Base-by-base conservation (phyloP, 2,113 vertebrate genomes). In the Thymallus thymallus region DNA sequence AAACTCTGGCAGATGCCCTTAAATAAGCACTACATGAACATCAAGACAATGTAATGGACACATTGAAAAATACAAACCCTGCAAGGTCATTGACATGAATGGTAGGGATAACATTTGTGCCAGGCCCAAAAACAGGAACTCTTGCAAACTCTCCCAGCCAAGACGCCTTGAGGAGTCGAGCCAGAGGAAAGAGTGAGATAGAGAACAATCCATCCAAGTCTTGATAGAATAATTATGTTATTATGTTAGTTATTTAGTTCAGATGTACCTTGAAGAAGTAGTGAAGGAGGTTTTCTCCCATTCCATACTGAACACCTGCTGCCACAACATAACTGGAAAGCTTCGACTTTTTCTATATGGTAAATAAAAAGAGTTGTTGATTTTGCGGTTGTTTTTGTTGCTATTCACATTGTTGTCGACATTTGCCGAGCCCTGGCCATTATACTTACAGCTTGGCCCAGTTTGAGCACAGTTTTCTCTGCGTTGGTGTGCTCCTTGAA, bases 11-110 rank as follows among this genome's bases (percentile, higher is more conserved):
- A 23, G 30, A 61, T 22, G 51, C 56, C 1, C 3, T 29, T 2
- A 41, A 66, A 51, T 20, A 67, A 76, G 22, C 1, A 22, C 10
- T 58, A 45, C 41, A 4, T n/a, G 24, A 32, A 12, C 3, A 26
- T 69, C 3, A 63, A 48, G 67, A 30, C 82, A 14, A 35, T 76
- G 23, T 20, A 20, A 30, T 3, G 56, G 23, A 69, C 4, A 20
- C 26, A 62, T 18, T 18, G 23, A 66, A 80, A 41, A 26, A 55
- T 6, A 77, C 93, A 90, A 84, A 99, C 97, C 87, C 84, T 70
- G 94, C 95, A 69, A 99, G 94, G 83, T 99, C 96, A 51, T 81
- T 68, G 67, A 99, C 68, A 29, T 99, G 97, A 86, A 99, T 96
- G n/a, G 92, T 89, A 46, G 98, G 98, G 80, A 98, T 84, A 48